Evolutionary conservation across 2,113 vertebrate genomes (phyloP).

Genomic region (Ginglymostoma cirratum): DNA sequence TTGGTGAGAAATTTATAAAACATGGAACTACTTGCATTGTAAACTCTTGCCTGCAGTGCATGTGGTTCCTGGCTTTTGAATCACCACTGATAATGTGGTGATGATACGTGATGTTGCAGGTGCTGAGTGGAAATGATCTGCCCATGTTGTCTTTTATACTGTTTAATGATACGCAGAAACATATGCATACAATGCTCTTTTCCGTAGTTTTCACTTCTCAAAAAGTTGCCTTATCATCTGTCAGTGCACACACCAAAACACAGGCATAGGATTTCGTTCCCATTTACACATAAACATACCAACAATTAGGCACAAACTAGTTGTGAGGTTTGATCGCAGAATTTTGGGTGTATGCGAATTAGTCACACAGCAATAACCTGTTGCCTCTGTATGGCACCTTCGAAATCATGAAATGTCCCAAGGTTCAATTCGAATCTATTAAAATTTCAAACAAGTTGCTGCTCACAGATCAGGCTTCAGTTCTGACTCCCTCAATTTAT

Average conservation of each 20-base stretch:
- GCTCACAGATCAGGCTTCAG: not conserved
- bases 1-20: not conserved
- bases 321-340: not conserved
- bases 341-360: not conserved
- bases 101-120: not conserved
- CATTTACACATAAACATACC: not conserved
- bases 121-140: not conserved
- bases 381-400: too few species aligned
- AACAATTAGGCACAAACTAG: not conserved
- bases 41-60: not conserved
- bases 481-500: not conserved
- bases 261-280: not conserved
- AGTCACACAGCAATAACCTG: not conserved
- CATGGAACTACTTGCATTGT: not conserved
- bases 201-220: conserved; percentile 15
- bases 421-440: too few species aligned
- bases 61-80: not conserved
- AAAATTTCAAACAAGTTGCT: not conserved
- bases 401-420: too few species aligned
- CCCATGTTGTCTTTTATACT: not conserved
- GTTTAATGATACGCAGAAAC: not conserved
- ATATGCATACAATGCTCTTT: not conserved
- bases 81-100: not conserved
- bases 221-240: not conserved
- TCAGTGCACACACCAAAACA: not conserved